A percentile compares a stretch with the other conserved stretches of the same genome.
Conservation (phyloP, 2,797 vertebrate species). For the Falco novaeseelandiae region DNA sequence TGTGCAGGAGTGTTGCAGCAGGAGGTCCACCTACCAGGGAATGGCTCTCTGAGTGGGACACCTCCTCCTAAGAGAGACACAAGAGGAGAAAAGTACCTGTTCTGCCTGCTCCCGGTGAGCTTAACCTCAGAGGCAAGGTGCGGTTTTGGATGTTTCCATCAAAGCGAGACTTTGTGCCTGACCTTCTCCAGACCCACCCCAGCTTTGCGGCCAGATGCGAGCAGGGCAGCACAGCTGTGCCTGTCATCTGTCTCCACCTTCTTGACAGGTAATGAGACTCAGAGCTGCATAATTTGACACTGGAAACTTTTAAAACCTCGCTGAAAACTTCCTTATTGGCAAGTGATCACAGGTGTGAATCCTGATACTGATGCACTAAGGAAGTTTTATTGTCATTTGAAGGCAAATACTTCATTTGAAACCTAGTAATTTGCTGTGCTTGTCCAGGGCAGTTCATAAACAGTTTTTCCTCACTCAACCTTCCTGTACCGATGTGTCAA, state of each 20-base stretch:
- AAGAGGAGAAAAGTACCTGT: background rate
- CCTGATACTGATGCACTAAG: background rate
- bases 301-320: background rate
- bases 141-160: background rate
- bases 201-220: fast-evolving
- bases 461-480: background rate
- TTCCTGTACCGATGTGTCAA: background rate
- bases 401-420: background rate
- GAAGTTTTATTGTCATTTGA: background rate
- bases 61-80: background rate
- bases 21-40: background rate
- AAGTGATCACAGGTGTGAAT: fast-evolving
- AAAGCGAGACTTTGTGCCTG: background rate
- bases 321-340: background rate
- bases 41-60: background rate
- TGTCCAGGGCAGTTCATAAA: background rate
- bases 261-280: background rate
- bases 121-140: fast-evolving
- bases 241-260: fast-evolving
- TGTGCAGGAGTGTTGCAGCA: background rate
- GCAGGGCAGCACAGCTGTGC: fast-evolving
- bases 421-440: background rate
- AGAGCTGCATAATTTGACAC: background rate
- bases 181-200: background rate
- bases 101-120: background rate